Evolutionary conservation across 2,113 vertebrate genomes (phyloP).

Genomic region (Calyptomena viridis): DNA sequence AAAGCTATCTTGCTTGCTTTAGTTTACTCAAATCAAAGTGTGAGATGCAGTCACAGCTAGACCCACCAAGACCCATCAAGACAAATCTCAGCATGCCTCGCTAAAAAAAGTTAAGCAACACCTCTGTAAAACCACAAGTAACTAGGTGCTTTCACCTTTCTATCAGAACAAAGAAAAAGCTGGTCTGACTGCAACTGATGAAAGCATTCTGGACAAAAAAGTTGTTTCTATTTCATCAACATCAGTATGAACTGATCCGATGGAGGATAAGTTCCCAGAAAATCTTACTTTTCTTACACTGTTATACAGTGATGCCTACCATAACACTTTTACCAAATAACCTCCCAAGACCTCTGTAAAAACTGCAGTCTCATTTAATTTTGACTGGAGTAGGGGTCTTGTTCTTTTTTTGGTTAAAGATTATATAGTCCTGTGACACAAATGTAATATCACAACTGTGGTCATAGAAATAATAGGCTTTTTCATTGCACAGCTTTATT

Average conservation of each 20-base stretch:
- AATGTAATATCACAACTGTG: not conserved
- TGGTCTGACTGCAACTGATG: not conserved
- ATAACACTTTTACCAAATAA: not conserved
- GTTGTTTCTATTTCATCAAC: not conserved
- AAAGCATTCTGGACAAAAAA: not conserved
- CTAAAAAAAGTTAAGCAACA: not conserved
- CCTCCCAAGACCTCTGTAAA: not conserved
- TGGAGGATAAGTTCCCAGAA: not conserved
- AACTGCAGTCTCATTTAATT: not conserved
- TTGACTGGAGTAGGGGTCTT: not conserved
- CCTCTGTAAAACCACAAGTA: not conserved
- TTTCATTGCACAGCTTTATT: not conserved
- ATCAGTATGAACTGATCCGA: rapidly evolving
- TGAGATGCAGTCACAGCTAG: not conserved
- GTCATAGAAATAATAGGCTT: not conserved
- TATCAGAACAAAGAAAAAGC: not conserved
- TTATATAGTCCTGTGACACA: not conserved
- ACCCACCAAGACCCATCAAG: not conserved
- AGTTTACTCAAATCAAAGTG: not conserved
- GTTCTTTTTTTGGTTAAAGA: not conserved
- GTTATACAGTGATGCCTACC: not conserved
- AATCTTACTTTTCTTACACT: not conserved
- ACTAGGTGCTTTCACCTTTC: not conserved
- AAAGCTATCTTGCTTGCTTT: not conserved
- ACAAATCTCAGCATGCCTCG: not conserved